phyloP scores from a whole-genome alignment of 2,113 vertebrate species.

The Zapornia atra region DNA sequence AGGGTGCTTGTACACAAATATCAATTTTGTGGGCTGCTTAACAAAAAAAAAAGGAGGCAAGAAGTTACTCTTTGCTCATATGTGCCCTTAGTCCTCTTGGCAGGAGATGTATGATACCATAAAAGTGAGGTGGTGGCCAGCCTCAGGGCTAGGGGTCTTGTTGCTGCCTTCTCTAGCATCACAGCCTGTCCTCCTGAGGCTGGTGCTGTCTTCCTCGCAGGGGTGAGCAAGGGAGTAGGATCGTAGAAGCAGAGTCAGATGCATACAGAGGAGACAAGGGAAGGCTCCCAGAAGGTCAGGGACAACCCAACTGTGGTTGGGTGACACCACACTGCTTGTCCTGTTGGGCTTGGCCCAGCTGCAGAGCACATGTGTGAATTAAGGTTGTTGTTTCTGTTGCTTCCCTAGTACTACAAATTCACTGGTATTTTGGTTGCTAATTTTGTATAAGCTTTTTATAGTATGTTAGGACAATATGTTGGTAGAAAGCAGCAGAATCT shows the following conservation, averaged over 20 bases:
- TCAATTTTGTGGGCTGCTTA: not conserved
- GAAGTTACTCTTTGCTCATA: accelerated
- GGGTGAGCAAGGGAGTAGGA: not conserved
- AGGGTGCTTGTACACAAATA: not conserved
- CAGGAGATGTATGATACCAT: not conserved
- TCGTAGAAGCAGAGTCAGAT: accelerated
- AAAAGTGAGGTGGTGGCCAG: not conserved
- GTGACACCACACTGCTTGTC: accelerated
- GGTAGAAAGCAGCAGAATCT: not conserved
- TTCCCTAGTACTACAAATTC: not conserved
- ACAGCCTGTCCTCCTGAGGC: accelerated
- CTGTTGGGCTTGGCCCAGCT: not conserved
- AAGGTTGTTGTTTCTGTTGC: not conserved
- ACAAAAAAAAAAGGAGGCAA: not conserved
- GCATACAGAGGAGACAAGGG: too few species aligned
- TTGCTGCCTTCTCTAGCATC: not conserved
- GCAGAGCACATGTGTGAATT: not conserved
- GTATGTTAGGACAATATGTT: not conserved
- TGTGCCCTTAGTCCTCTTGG: too few species aligned
- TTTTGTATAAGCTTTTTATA: not conserved
- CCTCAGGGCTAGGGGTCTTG: not conserved
- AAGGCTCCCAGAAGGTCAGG: not conserved
- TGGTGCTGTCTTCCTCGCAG: not conserved
- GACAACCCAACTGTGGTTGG: not conserved
- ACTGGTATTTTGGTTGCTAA: not conserved